phyloP scores from a whole-genome alignment of 2,797 vertebrate genomes.

The Aldrovandia affinis region DNA sequence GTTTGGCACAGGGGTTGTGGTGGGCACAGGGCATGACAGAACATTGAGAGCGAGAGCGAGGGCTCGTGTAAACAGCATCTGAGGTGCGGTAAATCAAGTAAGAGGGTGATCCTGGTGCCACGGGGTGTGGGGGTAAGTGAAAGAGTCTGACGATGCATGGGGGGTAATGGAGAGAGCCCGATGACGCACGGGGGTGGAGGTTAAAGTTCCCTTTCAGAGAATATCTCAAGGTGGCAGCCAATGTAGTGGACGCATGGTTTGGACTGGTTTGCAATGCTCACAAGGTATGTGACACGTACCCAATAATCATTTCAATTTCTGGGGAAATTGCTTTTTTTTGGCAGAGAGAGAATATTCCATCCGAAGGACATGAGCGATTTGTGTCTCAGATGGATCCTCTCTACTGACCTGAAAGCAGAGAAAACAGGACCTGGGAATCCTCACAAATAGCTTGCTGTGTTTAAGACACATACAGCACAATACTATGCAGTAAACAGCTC shows the following conservation, averaged over 20 bases:
- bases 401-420: neutral
- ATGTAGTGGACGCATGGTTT: neutral
- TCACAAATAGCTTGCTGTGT: neutral
- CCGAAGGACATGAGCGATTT: neutral
- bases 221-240: neutral
- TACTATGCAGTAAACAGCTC: neutral
- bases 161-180: neutral
- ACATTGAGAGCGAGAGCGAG: neutral
- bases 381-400: neutral
- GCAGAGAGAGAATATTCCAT: neutral
- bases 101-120: neutral
- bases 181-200: neutral
- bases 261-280: neutral
- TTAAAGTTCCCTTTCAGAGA: neutral
- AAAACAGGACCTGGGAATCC: neutral
- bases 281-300: neutral
- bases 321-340: neutral
- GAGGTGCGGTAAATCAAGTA: constrained; percentile 7
- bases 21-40: neutral
- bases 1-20: too few species aligned
- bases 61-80: neutral
- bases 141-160: too few species aligned
- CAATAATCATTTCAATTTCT: neutral
- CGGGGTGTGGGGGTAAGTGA: too few species aligned
- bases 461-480: neutral